Conservation (phyloP, 2,113 vertebrate species). For the Pitta sordida region DNA sequence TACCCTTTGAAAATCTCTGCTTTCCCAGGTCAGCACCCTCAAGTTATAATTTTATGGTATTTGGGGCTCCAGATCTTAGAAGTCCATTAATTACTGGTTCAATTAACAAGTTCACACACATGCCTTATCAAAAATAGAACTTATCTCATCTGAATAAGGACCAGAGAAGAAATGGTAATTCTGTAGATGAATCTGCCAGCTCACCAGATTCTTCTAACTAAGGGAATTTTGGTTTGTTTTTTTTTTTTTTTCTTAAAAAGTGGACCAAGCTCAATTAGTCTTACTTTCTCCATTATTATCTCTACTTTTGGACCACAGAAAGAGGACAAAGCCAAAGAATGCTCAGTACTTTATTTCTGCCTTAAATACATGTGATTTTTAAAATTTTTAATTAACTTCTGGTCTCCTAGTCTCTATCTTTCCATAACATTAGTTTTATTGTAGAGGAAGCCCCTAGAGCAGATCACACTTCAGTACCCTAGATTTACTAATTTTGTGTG, state of each 20-base stretch:
- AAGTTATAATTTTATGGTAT: neutral
- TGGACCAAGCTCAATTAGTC: neutral
- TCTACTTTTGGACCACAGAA: constrained; percentile 5
- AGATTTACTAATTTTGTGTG: neutral
- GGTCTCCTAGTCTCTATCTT: neutral
- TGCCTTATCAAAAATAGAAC: neutral
- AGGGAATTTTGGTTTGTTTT: neutral
- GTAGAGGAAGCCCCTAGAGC: neutral
- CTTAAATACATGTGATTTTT: neutral
- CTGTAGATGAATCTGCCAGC: neutral
- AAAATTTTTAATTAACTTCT: neutral
- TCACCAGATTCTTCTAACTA: constrained; percentile 12
- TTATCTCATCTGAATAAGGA: neutral
- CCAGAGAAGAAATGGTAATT: neutral
- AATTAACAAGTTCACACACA: constrained; percentile 6
- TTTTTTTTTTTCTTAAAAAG: neutral
- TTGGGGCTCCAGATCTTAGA: neutral
- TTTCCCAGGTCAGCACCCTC: neutral
- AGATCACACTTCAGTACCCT: neutral
- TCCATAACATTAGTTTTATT: neutral
- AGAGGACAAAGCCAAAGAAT: neutral
- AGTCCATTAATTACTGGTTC: neutral
- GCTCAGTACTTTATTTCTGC: neutral
- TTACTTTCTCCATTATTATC: constrained; percentile 9
- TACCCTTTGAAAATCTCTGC: neutral